phyloP scores from a whole-genome alignment of 2,888 invertebrate species.

The Cataglyphis cursor region DNA sequence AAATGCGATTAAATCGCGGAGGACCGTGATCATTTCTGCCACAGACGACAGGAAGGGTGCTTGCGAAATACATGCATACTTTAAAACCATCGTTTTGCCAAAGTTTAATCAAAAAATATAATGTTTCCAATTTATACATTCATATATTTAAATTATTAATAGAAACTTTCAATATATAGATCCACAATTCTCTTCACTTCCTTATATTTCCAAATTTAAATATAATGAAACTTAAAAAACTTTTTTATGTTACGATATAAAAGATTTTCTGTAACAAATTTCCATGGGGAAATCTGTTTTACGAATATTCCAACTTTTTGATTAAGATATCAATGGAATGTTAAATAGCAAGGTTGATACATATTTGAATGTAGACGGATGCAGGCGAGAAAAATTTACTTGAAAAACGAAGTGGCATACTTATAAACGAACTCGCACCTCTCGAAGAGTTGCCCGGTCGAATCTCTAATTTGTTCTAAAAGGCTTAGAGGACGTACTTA shows the following conservation, averaged over 20 bases:
- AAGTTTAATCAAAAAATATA: neutral
- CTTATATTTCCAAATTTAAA: neutral
- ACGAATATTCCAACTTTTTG: neutral
- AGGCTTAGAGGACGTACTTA: conserved; percentile 71
- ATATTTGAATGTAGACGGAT: conserved; percentile 6
- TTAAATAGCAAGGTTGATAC: conserved; percentile 1
- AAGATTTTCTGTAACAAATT: neutral
- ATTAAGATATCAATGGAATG: neutral
- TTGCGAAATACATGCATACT: neutral
- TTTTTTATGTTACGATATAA: neutral
- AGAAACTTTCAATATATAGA: neutral
- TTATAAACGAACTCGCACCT: conserved; percentile 62
- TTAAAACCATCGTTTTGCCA: neutral
- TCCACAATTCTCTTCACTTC: neutral
- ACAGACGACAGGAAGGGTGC: neutral
- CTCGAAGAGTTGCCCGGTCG: conserved; percentile 16
- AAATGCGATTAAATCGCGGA: conserved; percentile 43
- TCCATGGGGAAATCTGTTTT: neutral
- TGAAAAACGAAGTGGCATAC: conserved; percentile 53
- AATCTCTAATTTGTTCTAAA: conserved; percentile 70
- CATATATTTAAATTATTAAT: conserved; percentile 5
- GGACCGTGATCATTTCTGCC: conserved; percentile 25
- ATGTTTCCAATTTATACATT: neutral
- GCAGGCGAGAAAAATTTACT: conserved; percentile 48
- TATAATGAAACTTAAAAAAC: neutral